These are phyloP conservation scores for Pemphigus obesinymphae DNA, from an alignment of 1,140 invertebrate genomes.

Conservation along the genomic window DNA sequence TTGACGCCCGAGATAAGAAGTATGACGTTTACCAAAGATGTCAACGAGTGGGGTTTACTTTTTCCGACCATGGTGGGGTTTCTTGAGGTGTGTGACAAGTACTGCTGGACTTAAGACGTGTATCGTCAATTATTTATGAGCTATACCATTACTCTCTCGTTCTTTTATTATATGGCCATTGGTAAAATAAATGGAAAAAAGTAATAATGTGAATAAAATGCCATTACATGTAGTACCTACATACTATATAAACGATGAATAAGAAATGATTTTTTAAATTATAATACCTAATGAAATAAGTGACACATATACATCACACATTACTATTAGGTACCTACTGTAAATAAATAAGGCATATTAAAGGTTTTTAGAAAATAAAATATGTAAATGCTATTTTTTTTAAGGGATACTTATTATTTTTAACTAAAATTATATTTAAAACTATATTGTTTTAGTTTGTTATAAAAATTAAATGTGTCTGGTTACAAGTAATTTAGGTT, in stretches of 20 bases:
- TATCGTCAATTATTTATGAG: constrained; percentile 36
- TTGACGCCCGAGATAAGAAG: constrained; percentile 11
- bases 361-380: too few relatives aligned
- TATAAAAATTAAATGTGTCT: neutral
- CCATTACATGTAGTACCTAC: too few relatives aligned
- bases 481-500: neutral
- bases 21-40: neutral
- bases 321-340: too few relatives aligned
- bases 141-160: neutral
- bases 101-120: neutral
- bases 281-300: neutral
- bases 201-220: neutral
- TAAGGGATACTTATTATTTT: too few relatives aligned
- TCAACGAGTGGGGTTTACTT: neutral
- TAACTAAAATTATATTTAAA: too few relatives aligned
- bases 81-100: neutral
- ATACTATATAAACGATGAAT: too few relatives aligned
- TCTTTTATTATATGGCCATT: neutral
- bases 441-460: neutral
- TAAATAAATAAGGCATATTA: too few relatives aligned
- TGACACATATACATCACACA: neutral
- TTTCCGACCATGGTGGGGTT: too few relatives aligned
- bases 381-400: too few relatives aligned
- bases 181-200: neutral
- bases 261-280: neutral